Evolutionary conservation across 2,888 invertebrate species (phyloP).

Genomic region (Epinotia nisella): DNA sequence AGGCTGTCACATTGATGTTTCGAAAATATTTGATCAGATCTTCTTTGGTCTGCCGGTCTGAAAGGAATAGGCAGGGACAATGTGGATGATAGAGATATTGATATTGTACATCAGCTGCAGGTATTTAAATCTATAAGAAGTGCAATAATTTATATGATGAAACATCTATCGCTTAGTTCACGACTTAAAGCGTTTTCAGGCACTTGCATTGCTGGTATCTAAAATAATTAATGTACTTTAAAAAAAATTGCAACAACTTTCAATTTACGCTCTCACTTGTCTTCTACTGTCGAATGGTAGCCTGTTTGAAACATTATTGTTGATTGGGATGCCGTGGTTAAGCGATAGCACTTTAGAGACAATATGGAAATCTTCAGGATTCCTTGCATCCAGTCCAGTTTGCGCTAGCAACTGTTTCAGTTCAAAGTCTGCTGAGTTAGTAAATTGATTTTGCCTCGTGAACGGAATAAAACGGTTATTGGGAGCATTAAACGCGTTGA

Average conservation of each 20-base stretch:
- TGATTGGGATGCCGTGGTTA: conserved; percentile 88
- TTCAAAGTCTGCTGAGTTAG: conserved; percentile 82
- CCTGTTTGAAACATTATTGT: conserved; percentile 72
- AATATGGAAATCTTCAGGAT: conserved; percentile 90
- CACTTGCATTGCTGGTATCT: not conserved
- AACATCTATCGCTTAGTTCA: not conserved
- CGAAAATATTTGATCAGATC: conserved; percentile 19
- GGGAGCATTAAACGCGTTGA: conserved; percentile 66
- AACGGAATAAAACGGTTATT: conserved; percentile 66
- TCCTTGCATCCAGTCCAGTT: conserved; percentile 86
- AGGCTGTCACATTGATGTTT: conserved; percentile 7
- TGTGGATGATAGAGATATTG: not conserved
- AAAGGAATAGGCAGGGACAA: conserved; percentile 29
- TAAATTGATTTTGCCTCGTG: conserved; percentile 69
- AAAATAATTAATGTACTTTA: not conserved
- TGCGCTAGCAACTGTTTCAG: conserved; percentile 87
- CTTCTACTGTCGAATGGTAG: conserved; percentile 76
- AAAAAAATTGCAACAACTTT: conserved; percentile 18
- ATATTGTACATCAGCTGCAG: not conserved
- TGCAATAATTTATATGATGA: not conserved
- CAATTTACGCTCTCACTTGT: conserved; percentile 59
- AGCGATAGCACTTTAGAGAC: conserved; percentile 92
- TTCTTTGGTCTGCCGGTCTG: conserved; percentile 40
- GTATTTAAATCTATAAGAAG: conserved; percentile 6
- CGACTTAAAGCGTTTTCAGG: not conserved